phyloP scores from a whole-genome alignment of 2,888 invertebrate genomes.

The Hecatera dysodea region DNA sequence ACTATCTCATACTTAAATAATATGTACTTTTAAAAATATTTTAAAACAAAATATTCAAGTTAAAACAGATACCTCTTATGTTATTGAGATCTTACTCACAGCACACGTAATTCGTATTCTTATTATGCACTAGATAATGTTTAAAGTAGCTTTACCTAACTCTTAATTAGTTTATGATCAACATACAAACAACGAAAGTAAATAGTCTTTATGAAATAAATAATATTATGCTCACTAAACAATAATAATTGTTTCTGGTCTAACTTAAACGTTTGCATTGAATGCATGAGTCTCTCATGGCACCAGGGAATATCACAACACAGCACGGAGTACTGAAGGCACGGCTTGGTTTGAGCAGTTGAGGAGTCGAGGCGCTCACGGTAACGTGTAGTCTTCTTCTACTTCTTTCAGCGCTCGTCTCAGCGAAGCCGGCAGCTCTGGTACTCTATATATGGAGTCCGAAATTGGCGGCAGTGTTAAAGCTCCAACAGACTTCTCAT shows the following conservation, averaged over 20 bases:
- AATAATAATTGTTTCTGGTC: constrained; percentile 31
- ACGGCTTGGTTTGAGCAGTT: constrained; percentile 67
- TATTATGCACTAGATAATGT: constrained; percentile 48
- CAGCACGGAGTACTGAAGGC: constrained; percentile 53
- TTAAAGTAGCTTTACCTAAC: constrained; percentile 46
- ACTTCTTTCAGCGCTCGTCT: constrained; percentile 79
- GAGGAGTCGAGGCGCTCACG: constrained; percentile 66
- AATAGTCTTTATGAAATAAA: constrained; percentile 63
- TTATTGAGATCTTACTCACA: constrained; percentile 87
- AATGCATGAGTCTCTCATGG: constrained; percentile 73
- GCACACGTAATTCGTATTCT: constrained; percentile 75
- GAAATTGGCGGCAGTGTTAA: constrained; percentile 83
- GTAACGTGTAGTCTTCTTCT: constrained; percentile 76
- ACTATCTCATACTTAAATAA: constrained; percentile 41
- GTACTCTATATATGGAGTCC: constrained; percentile 84
- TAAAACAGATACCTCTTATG: constrained; percentile 66
- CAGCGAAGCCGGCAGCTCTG: constrained; percentile 81
- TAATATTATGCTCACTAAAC: constrained; percentile 55
- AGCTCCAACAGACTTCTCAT: constrained; percentile 81
- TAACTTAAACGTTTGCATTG: constrained; percentile 55
- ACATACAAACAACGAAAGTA: constrained; percentile 65
- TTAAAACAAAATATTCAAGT: constrained; percentile 52
- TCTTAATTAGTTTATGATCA: constrained; percentile 55
- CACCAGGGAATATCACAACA: constrained; percentile 75
- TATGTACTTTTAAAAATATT: constrained; percentile 24